These are phyloP conservation scores for Ptychobarbus kaznakovi DNA, from an alignment of 2,797 vertebrate species.

Conservation along the genomic window DNA sequence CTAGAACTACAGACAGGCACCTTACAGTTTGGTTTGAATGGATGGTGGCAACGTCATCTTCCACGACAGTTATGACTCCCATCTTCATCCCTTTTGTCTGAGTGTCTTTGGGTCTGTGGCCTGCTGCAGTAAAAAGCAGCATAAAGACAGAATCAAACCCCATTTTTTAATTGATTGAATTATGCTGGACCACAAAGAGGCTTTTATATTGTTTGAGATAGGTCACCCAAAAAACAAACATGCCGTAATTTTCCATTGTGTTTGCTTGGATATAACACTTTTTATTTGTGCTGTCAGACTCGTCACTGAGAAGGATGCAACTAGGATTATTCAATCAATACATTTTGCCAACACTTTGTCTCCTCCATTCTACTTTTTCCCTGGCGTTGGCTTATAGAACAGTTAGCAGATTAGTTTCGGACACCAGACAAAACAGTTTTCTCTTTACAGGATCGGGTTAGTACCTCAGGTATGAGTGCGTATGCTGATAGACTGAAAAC, in stretches of 20 bases:
- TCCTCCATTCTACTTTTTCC: no score
- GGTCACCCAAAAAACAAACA: no score
- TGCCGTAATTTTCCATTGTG: no score
- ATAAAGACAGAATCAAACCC: not conserved
- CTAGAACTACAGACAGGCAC: slow-evolving; percentile 2
- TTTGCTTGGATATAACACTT: no score
- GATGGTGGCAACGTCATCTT: not conserved
- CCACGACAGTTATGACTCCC: not conserved
- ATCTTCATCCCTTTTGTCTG: slow-evolving; percentile 16
- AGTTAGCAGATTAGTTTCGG: no score
- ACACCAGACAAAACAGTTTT: not conserved
- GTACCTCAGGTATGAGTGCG: not conserved
- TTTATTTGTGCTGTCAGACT: no score
- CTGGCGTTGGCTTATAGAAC: no score
- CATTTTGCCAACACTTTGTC: no score
- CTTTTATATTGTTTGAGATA: no score
- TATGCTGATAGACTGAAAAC: not conserved
- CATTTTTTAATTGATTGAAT: not conserved
- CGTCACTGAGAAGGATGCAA: no score
- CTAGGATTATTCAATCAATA: no score
- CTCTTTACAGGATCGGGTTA: not conserved
- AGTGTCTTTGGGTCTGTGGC: slow-evolving; percentile 22
- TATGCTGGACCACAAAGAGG: not conserved
- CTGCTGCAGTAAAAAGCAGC: slow-evolving; percentile 17
- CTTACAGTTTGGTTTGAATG: slow-evolving; percentile 3